Conservation (phyloP, 1,140 invertebrate genomes). For the Drosophila ironensis region DNA sequence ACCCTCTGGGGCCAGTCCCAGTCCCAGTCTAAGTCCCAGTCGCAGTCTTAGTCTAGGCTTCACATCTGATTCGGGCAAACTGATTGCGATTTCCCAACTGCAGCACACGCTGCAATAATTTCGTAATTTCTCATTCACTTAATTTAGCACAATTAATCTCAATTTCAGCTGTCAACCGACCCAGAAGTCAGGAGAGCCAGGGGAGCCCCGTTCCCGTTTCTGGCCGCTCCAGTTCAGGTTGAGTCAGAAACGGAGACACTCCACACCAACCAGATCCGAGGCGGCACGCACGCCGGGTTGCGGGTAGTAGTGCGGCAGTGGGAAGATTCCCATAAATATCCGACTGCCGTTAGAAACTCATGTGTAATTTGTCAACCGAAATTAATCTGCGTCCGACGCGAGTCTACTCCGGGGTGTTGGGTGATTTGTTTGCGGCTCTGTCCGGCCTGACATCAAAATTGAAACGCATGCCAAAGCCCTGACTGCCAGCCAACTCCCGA, state of each 20-base stretch:
- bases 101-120: slow-evolving; percentile 70
- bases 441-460: slow-evolving; percentile 16
- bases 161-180: slow-evolving; percentile 75
- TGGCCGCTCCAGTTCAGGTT: slow-evolving; percentile 36
- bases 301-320: slow-evolving; percentile 50
- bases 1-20: slow-evolving; percentile 25
- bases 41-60: slow-evolving; percentile 4
- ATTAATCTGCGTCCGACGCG: slow-evolving; percentile 61
- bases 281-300: slow-evolving; percentile 25
- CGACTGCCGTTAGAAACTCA: slow-evolving; percentile 66
- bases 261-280: slow-evolving; percentile 1
- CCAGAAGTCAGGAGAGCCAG: too few species aligned
- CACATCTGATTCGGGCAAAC: slow-evolving; percentile 54
- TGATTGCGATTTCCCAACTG: slow-evolving; percentile 77
- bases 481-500: slow-evolving; percentile 9
- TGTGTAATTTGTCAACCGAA: slow-evolving; percentile 76
- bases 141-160: slow-evolving; percentile 78
- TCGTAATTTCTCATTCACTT: slow-evolving; percentile 79
- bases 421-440: slow-evolving; percentile 40
- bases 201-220: slow-evolving; percentile 1
- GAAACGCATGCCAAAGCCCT: slow-evolving; percentile 17
- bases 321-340: slow-evolving; percentile 74
- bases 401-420: slow-evolving; percentile 26
- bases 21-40: too few species aligned
- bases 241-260: slow-evolving; percentile 12